Evolutionary conservation across 2,888 invertebrate genomes (phyloP), one percentile per base, ranked within the genome.

Genomic region (Galerucella pusilla): DNA sequence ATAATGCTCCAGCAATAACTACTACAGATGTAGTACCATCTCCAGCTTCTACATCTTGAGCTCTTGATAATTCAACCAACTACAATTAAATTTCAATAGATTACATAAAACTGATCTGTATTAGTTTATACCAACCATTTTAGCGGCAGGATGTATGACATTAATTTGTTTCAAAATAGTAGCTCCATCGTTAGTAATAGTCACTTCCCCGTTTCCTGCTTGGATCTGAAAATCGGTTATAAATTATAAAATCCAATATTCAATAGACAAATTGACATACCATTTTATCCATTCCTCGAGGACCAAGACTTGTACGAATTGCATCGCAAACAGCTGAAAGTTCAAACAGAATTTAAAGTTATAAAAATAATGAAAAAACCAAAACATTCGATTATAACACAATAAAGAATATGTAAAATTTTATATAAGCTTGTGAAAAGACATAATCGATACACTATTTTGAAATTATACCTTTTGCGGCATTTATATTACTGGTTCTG

Each of bases 241-340:
- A 14, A 35, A 61, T 46, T 61, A 63, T 54, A n/a, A 61, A 28
- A 68, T 3, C 7, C 11, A 49, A 59, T 59, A 35, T 1, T 11
- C 5, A 25, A 11, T 71, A 45, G 28, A 11, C 49, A 12, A 65
- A 59, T 54, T 46, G 28, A 81, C 80, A 88, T 90, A 96, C 96
- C 99, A 99, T 99, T 92, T 99, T 99, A 87, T 99, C 99, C 99
- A 99, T 99, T 78, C 99, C 99, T 82, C 97, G 92, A 25, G 99
- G 99, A 5, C 99, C 99, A 88, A 99, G 91, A 89, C 98, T 98
- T 14, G 99, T 99, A 77, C 99, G 94, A 84, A 99, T 96, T 14
- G 99, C 98, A 96, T 98, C 97, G 79, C 98, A 96, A 71, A 99
- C 98, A 89, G 99, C 98, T 98, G 88, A 76, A 92, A 90, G 80